Evolutionary conservation across 1,140 invertebrate species (phyloP), one percentile per base, ranked within the genome.

Genomic region (Monochamus saltuarius): DNA sequence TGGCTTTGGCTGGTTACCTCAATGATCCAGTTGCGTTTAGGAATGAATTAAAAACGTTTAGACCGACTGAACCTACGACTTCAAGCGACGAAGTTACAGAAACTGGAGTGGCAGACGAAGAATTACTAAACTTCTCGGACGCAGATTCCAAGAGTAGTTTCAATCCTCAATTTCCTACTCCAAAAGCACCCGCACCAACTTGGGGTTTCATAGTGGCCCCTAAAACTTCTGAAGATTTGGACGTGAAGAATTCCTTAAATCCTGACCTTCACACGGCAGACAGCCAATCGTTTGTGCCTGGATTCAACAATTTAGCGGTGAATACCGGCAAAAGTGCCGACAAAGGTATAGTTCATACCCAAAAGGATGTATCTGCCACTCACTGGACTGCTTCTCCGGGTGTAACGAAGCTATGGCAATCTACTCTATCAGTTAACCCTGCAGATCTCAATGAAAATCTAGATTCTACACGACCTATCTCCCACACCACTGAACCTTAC

Each of bases 21-120:
- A 86, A 91, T 71, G 88, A 92, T 77, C 90, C 90, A 1, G 83
- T 86, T 11, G 86, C 84, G 39, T 92, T 92, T 64, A 85, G 87
- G 61, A 87, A 85, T 66, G 85, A 88, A 11, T 71, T 92, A 19
- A 83, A 85, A 36, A 84, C 89, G 66, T 87, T 90, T 2, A 79
- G 89, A 70, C 90, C 90, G 0, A 91, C 89, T 0, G 88, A 89
- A 72, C 89, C 90, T 1, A 35, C 58, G 29, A 73, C 66, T 36
- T 62, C 70, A 7, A 76, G 78, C 29, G 78, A 79, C 40, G 62
- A 59, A 19, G 61, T 39, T 8, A 47, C 58, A 10, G 67, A 69
- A 56, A 59, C 39, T 34, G 43, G 51, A 17, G 35, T n/a, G 29
- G 14, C 16, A 13, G 86, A 88, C 54, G 87, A 88, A 57, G 89